Base-by-base conservation (phyloP, 1,140 invertebrate species). In the Lineus longissimus region DNA sequence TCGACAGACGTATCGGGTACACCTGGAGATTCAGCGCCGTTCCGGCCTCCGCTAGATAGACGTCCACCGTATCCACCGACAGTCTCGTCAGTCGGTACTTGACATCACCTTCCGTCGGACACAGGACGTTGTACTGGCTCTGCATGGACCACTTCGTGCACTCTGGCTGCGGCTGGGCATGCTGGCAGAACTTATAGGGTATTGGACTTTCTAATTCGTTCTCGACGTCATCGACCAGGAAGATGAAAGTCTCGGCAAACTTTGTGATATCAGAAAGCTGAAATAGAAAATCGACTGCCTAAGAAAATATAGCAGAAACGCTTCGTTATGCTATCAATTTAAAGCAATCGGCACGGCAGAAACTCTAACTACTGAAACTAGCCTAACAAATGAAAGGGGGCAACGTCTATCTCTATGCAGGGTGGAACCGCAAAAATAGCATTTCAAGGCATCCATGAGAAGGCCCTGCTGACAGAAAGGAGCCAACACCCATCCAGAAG, bases 31-130 rank as follows among this genome's bases (percentile, higher is more conserved):
- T 91, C 25, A 95, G 82, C 0, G 91, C 91, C 9, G 91, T 92
- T 19, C 91, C 91, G 25, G 86, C 86, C 81, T 98, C 95, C 36
- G 95, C 90, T 2, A 98, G 78, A 81, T 93, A 93, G 4, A 98
- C 83, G 81, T 97, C 93, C 4, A 98, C 83, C 0, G 90, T 88
- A 83, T 99, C 96, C 25, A 99, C 84, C 0, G 93, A 90, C 0
- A 97, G 84, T 25, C 96, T 85, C 6, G 91, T 91, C 89, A 98
- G 92, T 73, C 90, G 87, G 76, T 99, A 99, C 76, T 98, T 98
- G 31, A 98, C 90, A 74, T 95, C 91, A 70, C 94, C 92, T 0
- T 89, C 86, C 43, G 89, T 89, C 7, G 92, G 93, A 80, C 93
- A 95, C 23, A 68, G 70, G 36, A 87, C 74, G 13, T 68, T 36